Percentiles rank a stretch among this genome's conserved stretches.
These are phyloP conservation scores for Formica selysi DNA, from an alignment of 1,140 invertebrate genomes.

Conservation along the genomic window DNA sequence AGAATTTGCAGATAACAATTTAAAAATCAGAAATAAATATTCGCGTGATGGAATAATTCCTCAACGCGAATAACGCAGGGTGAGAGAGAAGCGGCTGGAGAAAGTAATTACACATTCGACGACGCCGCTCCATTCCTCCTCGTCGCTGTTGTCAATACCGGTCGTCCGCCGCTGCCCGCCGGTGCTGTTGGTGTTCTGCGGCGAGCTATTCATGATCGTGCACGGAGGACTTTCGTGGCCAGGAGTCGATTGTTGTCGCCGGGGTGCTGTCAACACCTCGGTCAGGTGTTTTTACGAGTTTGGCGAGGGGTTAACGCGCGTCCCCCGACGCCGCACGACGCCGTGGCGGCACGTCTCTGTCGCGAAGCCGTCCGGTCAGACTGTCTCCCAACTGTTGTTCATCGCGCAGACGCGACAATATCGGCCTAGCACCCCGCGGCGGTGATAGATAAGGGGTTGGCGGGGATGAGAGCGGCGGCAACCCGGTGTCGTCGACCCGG, in stretches of 20 bases:
- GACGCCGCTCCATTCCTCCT: slow-evolving; percentile 85
- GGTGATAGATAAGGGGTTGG: slow-evolving; percentile 46
- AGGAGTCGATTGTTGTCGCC: not conserved
- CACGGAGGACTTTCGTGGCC: not conserved
- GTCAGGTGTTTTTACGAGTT: slow-evolving; percentile 41
- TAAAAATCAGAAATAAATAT: not conserved
- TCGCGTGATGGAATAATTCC: not conserved
- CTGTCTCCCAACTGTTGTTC: slow-evolving; percentile 38
- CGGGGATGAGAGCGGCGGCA: slow-evolving; percentile 41
- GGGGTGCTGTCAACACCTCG: slow-evolving; percentile 34
- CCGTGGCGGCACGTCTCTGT: slow-evolving; percentile 33
- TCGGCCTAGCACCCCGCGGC: slow-evolving; percentile 73
- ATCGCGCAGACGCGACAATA: slow-evolving; percentile 73
- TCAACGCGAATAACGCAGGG: not conserved
- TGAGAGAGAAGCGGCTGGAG: slow-evolving; percentile 21
- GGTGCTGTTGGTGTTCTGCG: slow-evolving; percentile 78
- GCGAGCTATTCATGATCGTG: slow-evolving; percentile 80
- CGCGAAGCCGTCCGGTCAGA: slow-evolving; percentile 54
- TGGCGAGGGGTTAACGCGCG: slow-evolving; percentile 70
- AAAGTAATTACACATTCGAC: slow-evolving; percentile 84
- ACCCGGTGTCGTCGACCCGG: slow-evolving; percentile 54
- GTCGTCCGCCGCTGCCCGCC: slow-evolving; percentile 67
- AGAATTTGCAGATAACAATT: not conserved
- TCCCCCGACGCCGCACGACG: slow-evolving; percentile 63
- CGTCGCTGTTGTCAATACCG: slow-evolving; percentile 83